phyloP scores from a whole-genome alignment of 2,113 vertebrate genomes.

The Myotis davidii region DNA sequence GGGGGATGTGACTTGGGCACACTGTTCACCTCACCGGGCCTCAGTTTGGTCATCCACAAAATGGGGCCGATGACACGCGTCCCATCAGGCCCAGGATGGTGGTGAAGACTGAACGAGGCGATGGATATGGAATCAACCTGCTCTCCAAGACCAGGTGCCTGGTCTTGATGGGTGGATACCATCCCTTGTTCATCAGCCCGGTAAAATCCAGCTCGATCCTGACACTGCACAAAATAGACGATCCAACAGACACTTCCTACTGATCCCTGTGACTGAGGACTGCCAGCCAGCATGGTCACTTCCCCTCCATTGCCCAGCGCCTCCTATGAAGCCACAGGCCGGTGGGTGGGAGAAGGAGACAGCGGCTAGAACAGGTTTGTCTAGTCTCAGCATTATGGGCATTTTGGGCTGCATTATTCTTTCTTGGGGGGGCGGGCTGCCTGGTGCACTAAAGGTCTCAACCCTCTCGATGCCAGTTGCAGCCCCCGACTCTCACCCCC shows the following conservation, averaged over 20 bases:
- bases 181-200: neutral
- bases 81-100: neutral
- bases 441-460: neutral
- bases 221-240: neutral
- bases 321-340: neutral
- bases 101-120: neutral
- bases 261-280: neutral
- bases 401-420: neutral
- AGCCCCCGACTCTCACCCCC: neutral
- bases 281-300: neutral
- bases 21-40: neutral
- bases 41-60: neutral
- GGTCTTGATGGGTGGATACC: neutral
- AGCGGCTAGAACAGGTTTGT: neutral
- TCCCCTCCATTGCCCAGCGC: neutral
- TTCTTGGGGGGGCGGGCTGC: neutral
- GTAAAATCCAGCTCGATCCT: neutral
- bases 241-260: neutral
- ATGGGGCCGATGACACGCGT: neutral
- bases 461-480: neutral
- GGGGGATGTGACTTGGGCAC: neutral
- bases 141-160: neutral
- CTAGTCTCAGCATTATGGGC: neutral
- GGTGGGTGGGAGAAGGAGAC: neutral
- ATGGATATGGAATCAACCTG: neutral